Evolutionary conservation across 2,888 invertebrate species (phyloP), one percentile per base, ranked within the genome.

Genomic region (Thysanoteuthis rhombus): DNA sequence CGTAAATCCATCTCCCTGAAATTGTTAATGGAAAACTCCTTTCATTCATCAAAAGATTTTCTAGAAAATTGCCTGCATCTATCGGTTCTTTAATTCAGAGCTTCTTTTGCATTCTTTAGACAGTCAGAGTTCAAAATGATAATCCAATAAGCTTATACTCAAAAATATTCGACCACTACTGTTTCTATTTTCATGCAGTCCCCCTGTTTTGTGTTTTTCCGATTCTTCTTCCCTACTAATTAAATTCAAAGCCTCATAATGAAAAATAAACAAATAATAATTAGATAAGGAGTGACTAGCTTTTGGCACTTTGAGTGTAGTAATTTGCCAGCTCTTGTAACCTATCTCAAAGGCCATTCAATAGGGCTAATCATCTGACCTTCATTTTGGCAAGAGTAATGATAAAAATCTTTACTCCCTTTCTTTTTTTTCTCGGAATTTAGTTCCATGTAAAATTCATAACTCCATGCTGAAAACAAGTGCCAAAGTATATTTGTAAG

Each of bases 211-310:
- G 75, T 75, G 75, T 75, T 75, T 75, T 75, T n/a, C 75, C 16
- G 19, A 16, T 75, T 75, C 75, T 52, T 42, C 42, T 42, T 42
- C 58, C 28, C 28, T 22, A 75, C 25, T 75, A 75, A 75, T 75
- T 75, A 75, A 75, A 75, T 75, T 75, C n/a, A 75, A 75, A 75
- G n/a, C 75, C 16, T 75, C 75, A 75, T 75, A 75, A 75, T 75
- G 75, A n/a, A 75, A 75, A 75, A 75, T 75, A 75, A 75, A 75
- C 75, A 75, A 75, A 75, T 75, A 75, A 75, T 75, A 75, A 75
- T 75, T n/a, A 12, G 75, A 75, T 75, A 75, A 75, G 25, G n/a
- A 75, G n/a, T 16, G 19, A 19, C n/a, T 36, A n/a, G 75, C 75
- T 75, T n/a, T 75, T 75, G 75, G 75, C 75, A 75, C 75, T 75